Conservation (phyloP, 2,888 invertebrate species). For the Priocnemis perturbator region DNA sequence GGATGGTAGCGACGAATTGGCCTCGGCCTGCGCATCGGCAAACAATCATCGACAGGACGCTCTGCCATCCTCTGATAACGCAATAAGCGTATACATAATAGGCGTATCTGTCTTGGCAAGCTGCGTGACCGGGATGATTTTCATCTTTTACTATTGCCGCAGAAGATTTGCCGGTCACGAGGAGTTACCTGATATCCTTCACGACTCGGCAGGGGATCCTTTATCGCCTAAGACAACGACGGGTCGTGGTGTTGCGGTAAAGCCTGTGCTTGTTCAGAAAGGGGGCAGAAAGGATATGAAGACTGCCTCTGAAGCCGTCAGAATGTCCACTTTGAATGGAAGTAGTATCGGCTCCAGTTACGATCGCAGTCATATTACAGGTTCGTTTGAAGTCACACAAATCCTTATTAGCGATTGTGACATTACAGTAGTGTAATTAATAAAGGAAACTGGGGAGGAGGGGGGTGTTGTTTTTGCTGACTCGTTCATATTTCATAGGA, state of each 20-base stretch:
- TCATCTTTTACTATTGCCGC: constrained; percentile 78
- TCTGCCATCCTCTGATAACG: constrained; percentile 63
- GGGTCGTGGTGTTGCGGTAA: constrained; percentile 63
- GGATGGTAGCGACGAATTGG: constrained; percentile 87
- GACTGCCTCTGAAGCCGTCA: constrained; percentile 76
- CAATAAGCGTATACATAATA: constrained; percentile 78
- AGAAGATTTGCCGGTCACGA: constrained; percentile 76
- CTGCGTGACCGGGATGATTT: constrained; percentile 77
- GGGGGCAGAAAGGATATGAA: constrained; percentile 70
- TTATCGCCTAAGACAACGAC: constrained; percentile 77
- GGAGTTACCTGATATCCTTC: constrained; percentile 77
- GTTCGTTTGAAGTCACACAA: constrained; percentile 58
- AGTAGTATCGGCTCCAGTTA: constrained; percentile 81
- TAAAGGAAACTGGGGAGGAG: background rate
- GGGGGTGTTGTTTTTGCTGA: no score
- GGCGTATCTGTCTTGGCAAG: constrained; percentile 78
- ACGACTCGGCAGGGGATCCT: constrained; percentile 82
- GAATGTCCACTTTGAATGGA: constrained; percentile 82
- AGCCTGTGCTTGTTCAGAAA: constrained; percentile 70
- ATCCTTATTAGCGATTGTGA: no score
- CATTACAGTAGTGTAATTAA: background rate
- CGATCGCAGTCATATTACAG: constrained; percentile 84
- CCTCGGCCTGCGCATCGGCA: constrained; percentile 78
- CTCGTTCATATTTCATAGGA: constrained; percentile 60
- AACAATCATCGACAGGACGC: constrained; percentile 72